Conservation (phyloP, 1,140 invertebrate species). For the Sinella curviseta region DNA sequence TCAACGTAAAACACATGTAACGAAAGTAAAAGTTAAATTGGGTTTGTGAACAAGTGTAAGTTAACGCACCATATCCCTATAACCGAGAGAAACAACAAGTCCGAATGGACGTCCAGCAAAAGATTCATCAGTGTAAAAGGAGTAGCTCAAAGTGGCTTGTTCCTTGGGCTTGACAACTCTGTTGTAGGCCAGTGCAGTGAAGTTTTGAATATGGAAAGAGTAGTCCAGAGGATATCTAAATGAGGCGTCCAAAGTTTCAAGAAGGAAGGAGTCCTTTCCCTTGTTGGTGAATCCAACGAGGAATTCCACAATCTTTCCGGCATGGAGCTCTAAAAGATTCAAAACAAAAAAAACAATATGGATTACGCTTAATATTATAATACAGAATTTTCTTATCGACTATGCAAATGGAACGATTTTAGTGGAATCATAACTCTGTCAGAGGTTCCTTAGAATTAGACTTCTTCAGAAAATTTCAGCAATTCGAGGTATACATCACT, state of each 20-base stretch:
- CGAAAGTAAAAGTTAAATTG: neutral
- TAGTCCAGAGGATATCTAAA: conserved; percentile 99
- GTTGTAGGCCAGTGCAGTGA: conserved; percentile 87
- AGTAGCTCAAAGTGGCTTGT: conserved; percentile 93
- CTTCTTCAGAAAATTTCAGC: conserved; percentile 19
- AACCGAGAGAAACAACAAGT: conserved; percentile 88
- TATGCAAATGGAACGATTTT: neutral
- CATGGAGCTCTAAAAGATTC: conserved; percentile 76
- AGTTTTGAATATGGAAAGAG: conserved; percentile 97
- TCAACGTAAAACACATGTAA: conserved; percentile 27
- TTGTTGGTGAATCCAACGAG: conserved; percentile 95
- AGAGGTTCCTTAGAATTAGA: conserved; percentile 49
- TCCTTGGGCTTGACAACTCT: conserved; percentile 83
- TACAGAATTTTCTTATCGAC: conserved; percentile 36
- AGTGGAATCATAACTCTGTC: conserved; percentile 19
- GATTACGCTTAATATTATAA: conserved; percentile 23
- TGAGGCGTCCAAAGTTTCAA: conserved; percentile 93
- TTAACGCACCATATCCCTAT: conserved; percentile 75
- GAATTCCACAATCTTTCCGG: conserved; percentile 89
- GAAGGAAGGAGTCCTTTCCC: conserved; percentile 82
- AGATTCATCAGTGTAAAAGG: conserved; percentile 90
- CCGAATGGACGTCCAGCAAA: conserved; percentile 95
- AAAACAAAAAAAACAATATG: too few relatives aligned
- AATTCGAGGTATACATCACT: conserved; percentile 44
- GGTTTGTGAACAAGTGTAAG: conserved; percentile 12